Conservation (phyloP, 2,797 vertebrate species). For the Poecilia gillii region DNA sequence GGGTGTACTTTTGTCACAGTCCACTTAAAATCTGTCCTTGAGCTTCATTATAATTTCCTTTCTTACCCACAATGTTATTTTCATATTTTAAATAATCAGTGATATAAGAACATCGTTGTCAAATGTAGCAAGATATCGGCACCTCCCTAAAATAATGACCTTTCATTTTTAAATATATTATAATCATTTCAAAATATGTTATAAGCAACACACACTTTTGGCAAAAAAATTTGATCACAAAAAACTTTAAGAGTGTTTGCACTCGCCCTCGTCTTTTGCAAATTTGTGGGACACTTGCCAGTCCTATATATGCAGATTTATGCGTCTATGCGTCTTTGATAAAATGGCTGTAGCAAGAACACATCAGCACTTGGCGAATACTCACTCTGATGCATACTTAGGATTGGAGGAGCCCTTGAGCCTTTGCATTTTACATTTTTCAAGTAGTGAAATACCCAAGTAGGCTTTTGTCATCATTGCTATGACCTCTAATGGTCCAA, state of each 20-base stretch:
- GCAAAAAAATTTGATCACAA: neutral
- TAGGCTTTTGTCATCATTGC: neutral
- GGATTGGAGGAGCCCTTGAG: neutral
- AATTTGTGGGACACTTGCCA: neutral
- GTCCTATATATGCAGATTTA: neutral
- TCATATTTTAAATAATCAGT: neutral
- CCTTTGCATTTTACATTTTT: neutral
- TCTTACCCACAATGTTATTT: neutral
- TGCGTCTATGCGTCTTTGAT: neutral
- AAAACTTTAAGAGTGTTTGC: neutral
- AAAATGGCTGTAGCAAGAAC: neutral
- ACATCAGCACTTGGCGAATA: neutral
- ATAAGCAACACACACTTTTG: too few relatives aligned
- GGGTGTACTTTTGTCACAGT: neutral
- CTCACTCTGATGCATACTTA: neutral
- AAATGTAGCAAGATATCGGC: neutral
- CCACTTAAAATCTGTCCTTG: neutral
- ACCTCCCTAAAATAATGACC: too few relatives aligned
- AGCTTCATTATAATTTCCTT: neutral
- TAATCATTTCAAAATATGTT: too few relatives aligned
- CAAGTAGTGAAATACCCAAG: neutral
- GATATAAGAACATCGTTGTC: neutral
- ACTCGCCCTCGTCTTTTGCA: neutral
- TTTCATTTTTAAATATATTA: too few relatives aligned
- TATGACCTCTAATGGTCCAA: neutral